These are phyloP conservation scores for Nanorana parkeri DNA, from an alignment of 2,113 vertebrate genomes.

Conservation along the genomic window DNA sequence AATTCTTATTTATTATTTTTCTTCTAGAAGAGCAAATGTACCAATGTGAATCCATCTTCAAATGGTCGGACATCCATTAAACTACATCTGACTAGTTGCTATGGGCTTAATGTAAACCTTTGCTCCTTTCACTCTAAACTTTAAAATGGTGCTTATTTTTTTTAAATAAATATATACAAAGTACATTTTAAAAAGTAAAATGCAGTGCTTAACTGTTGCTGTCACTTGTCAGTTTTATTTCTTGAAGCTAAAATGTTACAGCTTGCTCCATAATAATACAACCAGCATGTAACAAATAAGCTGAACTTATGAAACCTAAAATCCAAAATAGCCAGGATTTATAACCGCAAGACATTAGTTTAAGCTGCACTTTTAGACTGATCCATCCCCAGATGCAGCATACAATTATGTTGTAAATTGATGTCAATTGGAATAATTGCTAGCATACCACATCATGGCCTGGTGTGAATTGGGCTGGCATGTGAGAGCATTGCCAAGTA, in stretches of 20 bases:
- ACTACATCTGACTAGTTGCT: too few species aligned
- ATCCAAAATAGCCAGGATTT: conserved; percentile 7
- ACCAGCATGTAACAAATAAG: not conserved
- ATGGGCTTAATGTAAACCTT: too few species aligned
- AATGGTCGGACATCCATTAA: too few species aligned
- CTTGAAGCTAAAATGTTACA: too few species aligned
- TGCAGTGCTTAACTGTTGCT: not conserved
- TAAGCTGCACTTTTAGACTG: conserved; percentile 18
- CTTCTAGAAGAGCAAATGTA: too few species aligned
- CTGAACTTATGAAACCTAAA: conserved; percentile 7
- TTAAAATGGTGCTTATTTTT: too few species aligned
- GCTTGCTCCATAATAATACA: not conserved
- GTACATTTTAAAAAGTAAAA: not conserved
- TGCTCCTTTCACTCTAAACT: too few species aligned
- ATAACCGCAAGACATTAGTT: conserved; percentile 30
- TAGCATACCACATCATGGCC: conserved; percentile 32
- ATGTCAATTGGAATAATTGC: conserved; percentile 55
- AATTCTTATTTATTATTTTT: too few species aligned
- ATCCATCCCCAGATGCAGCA: conserved; percentile 14
- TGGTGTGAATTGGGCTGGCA: conserved; percentile 26
- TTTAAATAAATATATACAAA: too few species aligned
- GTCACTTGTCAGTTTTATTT: not conserved
- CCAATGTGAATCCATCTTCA: too few species aligned
- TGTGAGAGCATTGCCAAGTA: conserved; percentile 7
- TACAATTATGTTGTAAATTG: conserved; percentile 48